Percentiles rank a stretch among this genome's conserved stretches.
These are phyloP conservation scores for Esox lucius DNA, from an alignment of 2,797 vertebrate genomes.

Conservation along the genomic window DNA sequence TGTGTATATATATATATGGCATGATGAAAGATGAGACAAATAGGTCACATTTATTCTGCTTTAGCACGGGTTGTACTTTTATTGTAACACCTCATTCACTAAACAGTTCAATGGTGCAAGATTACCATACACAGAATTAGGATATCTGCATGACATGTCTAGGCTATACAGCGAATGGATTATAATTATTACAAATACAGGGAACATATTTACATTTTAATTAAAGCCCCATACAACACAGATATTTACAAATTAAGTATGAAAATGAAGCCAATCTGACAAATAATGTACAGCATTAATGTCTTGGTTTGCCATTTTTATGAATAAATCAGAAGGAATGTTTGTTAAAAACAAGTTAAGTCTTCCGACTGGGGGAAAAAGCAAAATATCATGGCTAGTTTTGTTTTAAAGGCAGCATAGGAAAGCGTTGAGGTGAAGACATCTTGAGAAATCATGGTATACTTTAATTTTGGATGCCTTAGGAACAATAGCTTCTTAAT, in stretches of 20 bases:
- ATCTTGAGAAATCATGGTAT: conserved; percentile 54
- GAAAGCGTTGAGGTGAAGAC: conserved; percentile 64
- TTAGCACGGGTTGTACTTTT: conserved; percentile 94
- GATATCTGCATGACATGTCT: conserved; percentile 97
- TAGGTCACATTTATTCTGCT: conserved; percentile 54
- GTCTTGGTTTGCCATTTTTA: conserved; percentile 71
- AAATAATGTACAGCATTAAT: conserved; percentile 91
- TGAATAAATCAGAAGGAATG: conserved; percentile 59
- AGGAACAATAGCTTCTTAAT: conserved; percentile 58
- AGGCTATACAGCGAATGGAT: conserved; percentile 99
- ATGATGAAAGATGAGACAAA: conserved; percentile 44
- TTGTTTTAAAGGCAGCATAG: conserved; percentile 71
- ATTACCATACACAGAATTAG: conserved; percentile 98
- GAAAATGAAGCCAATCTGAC: conserved; percentile 90
- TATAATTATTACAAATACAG: conserved; percentile 99
- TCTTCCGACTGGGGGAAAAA: conserved; percentile 53
- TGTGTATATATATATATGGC: too few relatives aligned
- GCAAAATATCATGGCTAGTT: conserved; percentile 61
- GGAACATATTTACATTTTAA: conserved; percentile 99
- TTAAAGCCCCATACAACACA: conserved; percentile 95
- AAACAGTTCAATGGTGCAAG: conserved; percentile 95
- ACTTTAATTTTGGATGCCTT: conserved; percentile 52
- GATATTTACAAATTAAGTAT: conserved; percentile 99
- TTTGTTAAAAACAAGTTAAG: conserved; percentile 55
- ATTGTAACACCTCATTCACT: conserved; percentile 96